These are phyloP conservation scores for Apis florea DNA, from an alignment of 1,140 invertebrate genomes.

Conservation along the genomic window DNA sequence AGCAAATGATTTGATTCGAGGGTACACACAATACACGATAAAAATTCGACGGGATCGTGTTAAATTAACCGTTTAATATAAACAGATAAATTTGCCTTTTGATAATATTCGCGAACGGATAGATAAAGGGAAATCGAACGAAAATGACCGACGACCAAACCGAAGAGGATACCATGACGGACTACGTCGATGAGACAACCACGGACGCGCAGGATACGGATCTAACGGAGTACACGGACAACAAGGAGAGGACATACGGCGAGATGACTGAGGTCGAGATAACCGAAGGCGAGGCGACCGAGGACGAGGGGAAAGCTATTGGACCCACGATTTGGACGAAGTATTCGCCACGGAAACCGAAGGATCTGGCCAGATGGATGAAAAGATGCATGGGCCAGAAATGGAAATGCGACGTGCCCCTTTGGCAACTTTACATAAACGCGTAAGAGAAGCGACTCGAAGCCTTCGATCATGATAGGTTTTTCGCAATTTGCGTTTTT, in stretches of 20 bases:
- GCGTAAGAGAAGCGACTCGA: constrained; percentile 53
- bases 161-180: background rate
- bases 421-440: constrained; percentile 64
- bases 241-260: background rate
- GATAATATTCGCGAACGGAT: too few relatives aligned
- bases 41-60: background rate
- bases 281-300: background rate
- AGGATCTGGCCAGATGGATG: background rate
- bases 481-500: background rate
- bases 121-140: background rate
- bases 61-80: background rate
- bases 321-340: background rate
- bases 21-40: background rate
- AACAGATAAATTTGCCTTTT: too few relatives aligned
- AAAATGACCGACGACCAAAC: constrained; percentile 30
- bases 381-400: constrained; percentile 33
- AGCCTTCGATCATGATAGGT: background rate
- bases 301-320: background rate
- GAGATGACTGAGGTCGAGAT: background rate
- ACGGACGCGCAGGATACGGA: background rate
- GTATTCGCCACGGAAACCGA: too few relatives aligned
- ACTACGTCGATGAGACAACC: background rate
- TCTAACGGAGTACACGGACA: background rate
- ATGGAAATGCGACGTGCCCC: constrained; percentile 51
- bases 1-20: background rate